Percentiles rank a stretch among this genome's conserved stretches.
phyloP scores from a whole-genome alignment of 2,113 vertebrate genomes.

The Pogona vitticeps region DNA sequence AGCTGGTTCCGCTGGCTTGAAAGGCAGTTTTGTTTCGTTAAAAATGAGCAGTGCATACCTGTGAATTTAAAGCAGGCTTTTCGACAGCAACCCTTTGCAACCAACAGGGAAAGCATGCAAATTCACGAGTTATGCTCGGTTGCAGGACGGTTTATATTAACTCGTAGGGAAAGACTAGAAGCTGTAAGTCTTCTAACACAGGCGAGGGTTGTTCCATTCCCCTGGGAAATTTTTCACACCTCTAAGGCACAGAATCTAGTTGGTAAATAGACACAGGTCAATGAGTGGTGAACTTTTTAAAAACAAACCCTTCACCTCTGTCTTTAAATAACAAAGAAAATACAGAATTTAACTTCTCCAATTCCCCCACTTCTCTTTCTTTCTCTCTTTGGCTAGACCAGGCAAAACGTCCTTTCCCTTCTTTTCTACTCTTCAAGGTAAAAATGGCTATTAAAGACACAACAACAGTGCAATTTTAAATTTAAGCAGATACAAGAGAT shows the following conservation, averaged over 20 bases:
- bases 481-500: background rate
- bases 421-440: background rate
- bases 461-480: background rate
- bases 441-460: background rate
- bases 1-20: slow-evolving; percentile 34
- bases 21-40: background rate
- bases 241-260: no score
- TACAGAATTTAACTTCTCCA: background rate
- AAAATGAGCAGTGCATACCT: slow-evolving; percentile 1
- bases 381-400: background rate
- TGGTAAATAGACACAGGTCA: background rate
- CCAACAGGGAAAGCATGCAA: background rate
- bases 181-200: background rate
- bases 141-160: slow-evolving; percentile 6
- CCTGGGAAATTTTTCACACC: background rate
- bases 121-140: background rate
- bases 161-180: slow-evolving; percentile 9
- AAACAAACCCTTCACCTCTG: background rate
- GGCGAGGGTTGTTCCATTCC: background rate
- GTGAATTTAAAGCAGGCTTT: background rate
- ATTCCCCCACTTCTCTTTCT: no score
- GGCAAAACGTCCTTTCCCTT: background rate
- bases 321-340: no score
- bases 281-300: background rate
- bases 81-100: background rate